Evolutionary conservation across 2,113 vertebrate species (phyloP), one percentile per base, ranked within the genome.

Genomic region (Aspidoscelis tigris): DNA sequence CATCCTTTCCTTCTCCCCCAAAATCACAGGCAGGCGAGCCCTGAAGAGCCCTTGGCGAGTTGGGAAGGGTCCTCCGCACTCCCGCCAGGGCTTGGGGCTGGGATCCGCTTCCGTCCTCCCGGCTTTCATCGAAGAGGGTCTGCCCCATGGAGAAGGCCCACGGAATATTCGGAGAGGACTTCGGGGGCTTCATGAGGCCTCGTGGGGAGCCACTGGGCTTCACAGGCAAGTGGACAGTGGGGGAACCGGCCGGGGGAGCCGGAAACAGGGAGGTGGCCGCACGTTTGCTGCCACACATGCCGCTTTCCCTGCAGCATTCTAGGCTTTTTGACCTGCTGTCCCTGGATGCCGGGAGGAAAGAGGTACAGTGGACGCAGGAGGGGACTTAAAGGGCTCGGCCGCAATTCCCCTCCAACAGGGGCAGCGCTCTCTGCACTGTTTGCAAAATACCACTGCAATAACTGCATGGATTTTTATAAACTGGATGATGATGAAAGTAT

Each of bases 161-260:
- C 88, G 97, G 97, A 83, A 92, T 98, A 90, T 98, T 98, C 39
- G 90, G 96, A 0, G 97, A 97, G 82, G 97, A 98, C 78, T 98
- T 99, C 11, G 97, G 97, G 88, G 97, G 96, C 92, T 99, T 99
- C 92, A 96, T 97, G 94, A 92, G 97, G 88, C 97, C 98, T 3
- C 97, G 91, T 6, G 94, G 93, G 0, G 97, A 99, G 84, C 87
- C 95, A 26, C 74, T 98, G 95, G 96, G 95, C 39, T 99, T 98
- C 94, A 94, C 97, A 96, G 97, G 98, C 95, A 94, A 96, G 96
- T 90, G 3, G 61, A 50, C 61, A n/a, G 2, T 0, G 22, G 69
- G 55, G 69, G 73, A 10, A 9, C 1, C 6, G 18, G 43, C 4
- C 0, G 0, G 2, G 12, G 4, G 2, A 76, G 2, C 20, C 58